These are phyloP conservation scores for Nautilus pompilius DNA, from an alignment of 1,140 invertebrate species.

Conservation along the genomic window DNA sequence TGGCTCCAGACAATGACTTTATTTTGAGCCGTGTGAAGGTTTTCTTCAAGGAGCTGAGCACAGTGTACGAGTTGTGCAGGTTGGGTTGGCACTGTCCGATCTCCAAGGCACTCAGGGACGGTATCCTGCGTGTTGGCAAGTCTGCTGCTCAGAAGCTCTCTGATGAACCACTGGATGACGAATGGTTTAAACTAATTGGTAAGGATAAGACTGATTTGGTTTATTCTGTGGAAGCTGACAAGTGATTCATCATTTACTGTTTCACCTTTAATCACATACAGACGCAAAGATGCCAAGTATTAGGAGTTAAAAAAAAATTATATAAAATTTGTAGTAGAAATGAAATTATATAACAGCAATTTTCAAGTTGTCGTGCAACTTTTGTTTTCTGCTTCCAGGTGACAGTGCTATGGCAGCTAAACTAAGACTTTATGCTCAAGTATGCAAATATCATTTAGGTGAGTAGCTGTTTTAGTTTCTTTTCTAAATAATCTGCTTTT, in stretches of 20 bases:
- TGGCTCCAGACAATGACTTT: conserved; percentile 87
- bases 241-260: too few relatives aligned
- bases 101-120: conserved; percentile 77
- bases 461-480: conserved; percentile 16
- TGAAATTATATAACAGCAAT: too few relatives aligned
- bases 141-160: conserved; percentile 62
- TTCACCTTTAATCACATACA: too few relatives aligned
- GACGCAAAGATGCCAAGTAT: too few relatives aligned
- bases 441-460: conserved; percentile 55
- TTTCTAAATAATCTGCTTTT: background rate
- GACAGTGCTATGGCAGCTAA: conserved; percentile 73
- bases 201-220: too few relatives aligned
- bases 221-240: too few relatives aligned
- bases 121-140: conserved; percentile 82
- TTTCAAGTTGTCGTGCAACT: too few relatives aligned
- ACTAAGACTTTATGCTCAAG: conserved; percentile 74
- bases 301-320: too few relatives aligned
- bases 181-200: conserved; percentile 77
- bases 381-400: conserved; percentile 58
- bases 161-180: conserved; percentile 79
- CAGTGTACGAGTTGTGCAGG: conserved; percentile 88
- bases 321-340: too few relatives aligned
- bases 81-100: conserved; percentile 87
- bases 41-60: conserved; percentile 91
- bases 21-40: conserved; percentile 73